These are phyloP conservation scores for Andrena camellia DNA, from an alignment of 2,888 invertebrate genomes.

Conservation along the genomic window DNA sequence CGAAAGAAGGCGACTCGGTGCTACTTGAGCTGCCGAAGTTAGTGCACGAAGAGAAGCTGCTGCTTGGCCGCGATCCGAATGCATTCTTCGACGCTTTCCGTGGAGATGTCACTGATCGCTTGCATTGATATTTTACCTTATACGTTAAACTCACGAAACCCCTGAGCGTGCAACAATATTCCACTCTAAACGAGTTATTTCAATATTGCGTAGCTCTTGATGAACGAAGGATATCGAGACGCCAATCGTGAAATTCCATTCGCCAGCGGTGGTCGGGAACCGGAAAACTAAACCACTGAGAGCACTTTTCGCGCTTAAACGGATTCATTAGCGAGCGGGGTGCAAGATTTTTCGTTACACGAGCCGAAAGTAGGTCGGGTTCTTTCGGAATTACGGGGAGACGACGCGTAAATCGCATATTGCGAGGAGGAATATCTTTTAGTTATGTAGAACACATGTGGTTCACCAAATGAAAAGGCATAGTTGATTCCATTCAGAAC, in stretches of 20 bases:
- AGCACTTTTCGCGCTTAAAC: constrained; percentile 39
- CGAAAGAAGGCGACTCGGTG: constrained; percentile 2
- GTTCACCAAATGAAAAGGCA: background rate
- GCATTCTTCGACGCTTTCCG: background rate
- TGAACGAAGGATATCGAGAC: constrained; percentile 15
- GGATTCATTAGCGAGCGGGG: constrained; percentile 42
- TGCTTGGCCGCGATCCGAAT: constrained; percentile 35
- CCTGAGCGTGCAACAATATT: too few relatives aligned
- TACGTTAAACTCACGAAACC: background rate
- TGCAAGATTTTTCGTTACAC: constrained; percentile 38
- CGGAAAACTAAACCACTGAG: constrained; percentile 29
- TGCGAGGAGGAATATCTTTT: background rate
- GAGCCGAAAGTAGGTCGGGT: constrained; percentile 34
- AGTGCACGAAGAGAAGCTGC: background rate
- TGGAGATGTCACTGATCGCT: background rate
- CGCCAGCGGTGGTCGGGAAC: background rate
- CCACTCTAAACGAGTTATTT: constrained; percentile 7
- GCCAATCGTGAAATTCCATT: constrained; percentile 22
- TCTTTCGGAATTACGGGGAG: constrained; percentile 11
- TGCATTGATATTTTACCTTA: background rate
- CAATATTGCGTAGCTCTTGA: background rate
- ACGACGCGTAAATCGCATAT: constrained; percentile 15
- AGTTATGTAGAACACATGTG: background rate
- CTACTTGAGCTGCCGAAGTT: constrained; percentile 5
- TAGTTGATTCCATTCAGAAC: background rate